A percentile compares a stretch with the other conserved stretches of the same genome.
These are phyloP conservation scores for Hoplodrina ambigua DNA, from an alignment of 2,888 invertebrate genomes.

Conservation along the genomic window DNA sequence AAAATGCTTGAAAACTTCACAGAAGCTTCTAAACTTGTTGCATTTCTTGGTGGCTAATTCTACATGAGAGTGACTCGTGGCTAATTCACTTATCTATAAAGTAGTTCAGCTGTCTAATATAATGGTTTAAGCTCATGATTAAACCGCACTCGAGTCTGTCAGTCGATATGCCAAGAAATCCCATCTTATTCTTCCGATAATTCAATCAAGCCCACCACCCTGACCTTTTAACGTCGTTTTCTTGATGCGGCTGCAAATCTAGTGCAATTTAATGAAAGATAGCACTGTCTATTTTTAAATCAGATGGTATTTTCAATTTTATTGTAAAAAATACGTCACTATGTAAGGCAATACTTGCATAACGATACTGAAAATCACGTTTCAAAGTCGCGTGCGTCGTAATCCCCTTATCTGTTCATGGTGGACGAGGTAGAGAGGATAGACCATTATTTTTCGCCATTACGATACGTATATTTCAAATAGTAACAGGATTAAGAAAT, in stretches of 20 bases:
- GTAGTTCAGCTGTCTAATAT: not conserved
- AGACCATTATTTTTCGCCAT: not conserved
- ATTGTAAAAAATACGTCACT: not conserved
- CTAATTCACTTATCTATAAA: constrained; percentile 5
- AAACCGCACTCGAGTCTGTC: constrained; percentile 1
- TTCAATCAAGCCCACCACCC: constrained; percentile 14
- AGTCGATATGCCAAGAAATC: constrained; percentile 10
- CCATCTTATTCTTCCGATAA: constrained; percentile 3
- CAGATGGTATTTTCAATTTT: not conserved
- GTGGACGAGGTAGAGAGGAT: not conserved
- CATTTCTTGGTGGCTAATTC: not conserved
- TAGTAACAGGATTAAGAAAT: constrained; percentile 4
- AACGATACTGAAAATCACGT: not conserved
- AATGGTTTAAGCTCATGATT: constrained; percentile 2
- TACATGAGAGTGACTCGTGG: not conserved
- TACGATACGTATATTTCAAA: constrained; percentile 9
- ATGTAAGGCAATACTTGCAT: constrained; percentile 6
- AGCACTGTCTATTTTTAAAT: not conserved
- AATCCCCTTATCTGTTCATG: constrained; percentile 20
- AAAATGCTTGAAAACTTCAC: not conserved
- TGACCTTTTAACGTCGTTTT: constrained; percentile 3
- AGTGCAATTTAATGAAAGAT: not conserved
- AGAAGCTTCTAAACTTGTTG: constrained; percentile 7
- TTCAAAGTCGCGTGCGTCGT: constrained; percentile 2
- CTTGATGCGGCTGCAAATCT: constrained; percentile 6